Evolutionary conservation across 2,888 invertebrate species (phyloP).

Genomic region (Dinocampus coccinellae): DNA sequence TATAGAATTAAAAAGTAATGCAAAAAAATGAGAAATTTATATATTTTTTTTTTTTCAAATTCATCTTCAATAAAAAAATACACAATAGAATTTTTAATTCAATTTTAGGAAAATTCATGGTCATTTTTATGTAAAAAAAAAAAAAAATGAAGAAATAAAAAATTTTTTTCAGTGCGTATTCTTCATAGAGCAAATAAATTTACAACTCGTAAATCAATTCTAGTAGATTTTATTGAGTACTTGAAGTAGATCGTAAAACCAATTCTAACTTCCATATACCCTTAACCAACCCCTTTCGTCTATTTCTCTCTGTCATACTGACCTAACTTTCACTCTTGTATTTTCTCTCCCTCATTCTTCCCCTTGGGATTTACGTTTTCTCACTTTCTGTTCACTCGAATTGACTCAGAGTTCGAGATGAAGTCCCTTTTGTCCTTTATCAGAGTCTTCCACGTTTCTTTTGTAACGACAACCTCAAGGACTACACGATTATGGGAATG

Average conservation of each 20-base stretch:
- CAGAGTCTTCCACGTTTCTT: conserved; percentile 25
- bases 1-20: too few species aligned
- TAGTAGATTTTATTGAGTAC: conserved; percentile 45
- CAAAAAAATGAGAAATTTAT: too few species aligned
- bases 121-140: not conserved
- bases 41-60: too few species aligned
- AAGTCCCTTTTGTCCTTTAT: conserved; percentile 36
- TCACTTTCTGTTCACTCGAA: conserved; percentile 28
- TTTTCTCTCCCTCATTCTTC: conserved; percentile 13
- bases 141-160: not conserved
- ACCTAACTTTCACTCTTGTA: not conserved
- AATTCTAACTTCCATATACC: conserved; percentile 12
- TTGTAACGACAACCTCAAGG: conserved; percentile 22
- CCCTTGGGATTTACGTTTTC: conserved; percentile 26
- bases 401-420: conserved; percentile 30
- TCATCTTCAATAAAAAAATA: too few species aligned
- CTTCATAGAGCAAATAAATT: conserved; percentile 1
- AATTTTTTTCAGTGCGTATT: too few species aligned
- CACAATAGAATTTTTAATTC: too few species aligned
- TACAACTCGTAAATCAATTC: conserved; percentile 44
- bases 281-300: not conserved
- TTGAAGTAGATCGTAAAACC: conserved; percentile 46
- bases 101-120: too few species aligned
- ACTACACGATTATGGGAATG: not conserved
- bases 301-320: not conserved